phyloP scores from a whole-genome alignment of 1,140 invertebrate species.

The Conus ventricosus region DNA sequence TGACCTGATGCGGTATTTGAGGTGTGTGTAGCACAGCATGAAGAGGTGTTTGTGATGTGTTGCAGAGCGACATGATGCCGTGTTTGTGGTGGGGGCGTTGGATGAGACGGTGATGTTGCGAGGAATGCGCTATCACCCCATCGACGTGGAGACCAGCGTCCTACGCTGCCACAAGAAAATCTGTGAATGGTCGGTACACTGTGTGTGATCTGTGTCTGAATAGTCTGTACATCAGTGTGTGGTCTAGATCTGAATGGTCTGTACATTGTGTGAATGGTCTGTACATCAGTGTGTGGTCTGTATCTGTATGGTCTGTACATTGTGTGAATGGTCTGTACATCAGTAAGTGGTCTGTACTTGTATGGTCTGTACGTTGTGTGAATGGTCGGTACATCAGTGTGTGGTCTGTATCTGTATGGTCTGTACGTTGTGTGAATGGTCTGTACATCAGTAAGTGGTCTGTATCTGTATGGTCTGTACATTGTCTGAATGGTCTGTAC shows the following conservation, averaged over 20 bases:
- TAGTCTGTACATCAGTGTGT: not conserved
- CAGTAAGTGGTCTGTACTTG: too few species aligned
- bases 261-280: too few species aligned
- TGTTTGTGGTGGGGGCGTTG: conserved; percentile 98
- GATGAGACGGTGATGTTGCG: conserved; percentile 98
- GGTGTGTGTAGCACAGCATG: conserved; percentile 90
- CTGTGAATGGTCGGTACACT: conserved; percentile 91
- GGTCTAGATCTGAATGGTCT: too few species aligned
- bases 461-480: too few species aligned
- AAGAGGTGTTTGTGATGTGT: conserved; percentile 82
- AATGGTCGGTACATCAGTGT: too few species aligned
- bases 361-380: too few species aligned
- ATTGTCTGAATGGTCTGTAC: too few species aligned
- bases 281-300: too few species aligned
- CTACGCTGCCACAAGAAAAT: conserved; percentile 99
- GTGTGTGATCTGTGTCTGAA: not conserved
- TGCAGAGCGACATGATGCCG: conserved; percentile 96
- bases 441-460: too few species aligned
- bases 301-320: too few species aligned
- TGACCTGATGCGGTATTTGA: conserved; percentile 83
- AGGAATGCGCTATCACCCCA: conserved; percentile 99
- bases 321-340: too few species aligned
- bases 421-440: conserved; percentile 69
- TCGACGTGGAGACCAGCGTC: conserved; percentile 99
- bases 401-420: conserved; percentile 97